Conservation (phyloP, 2,888 invertebrate species). For the Heteromurus nitidus region DNA sequence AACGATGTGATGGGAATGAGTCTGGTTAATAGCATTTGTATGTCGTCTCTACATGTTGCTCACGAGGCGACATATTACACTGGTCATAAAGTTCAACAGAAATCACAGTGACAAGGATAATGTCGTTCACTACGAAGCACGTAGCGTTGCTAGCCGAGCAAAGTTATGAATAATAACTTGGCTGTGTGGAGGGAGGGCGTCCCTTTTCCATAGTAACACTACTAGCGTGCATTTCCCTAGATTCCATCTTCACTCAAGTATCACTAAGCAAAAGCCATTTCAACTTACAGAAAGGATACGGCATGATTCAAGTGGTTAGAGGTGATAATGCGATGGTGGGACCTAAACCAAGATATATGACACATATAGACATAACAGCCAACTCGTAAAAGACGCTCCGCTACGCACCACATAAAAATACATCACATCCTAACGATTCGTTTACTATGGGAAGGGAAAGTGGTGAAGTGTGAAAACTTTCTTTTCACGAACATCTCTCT, state of each 20-base stretch:
- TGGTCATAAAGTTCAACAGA: too few relatives aligned
- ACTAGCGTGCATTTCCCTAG: not conserved
- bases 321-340: conserved; percentile 33
- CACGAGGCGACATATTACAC: too few relatives aligned
- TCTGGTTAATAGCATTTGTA: too few relatives aligned
- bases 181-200: too few relatives aligned
- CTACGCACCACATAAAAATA: not conserved
- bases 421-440: conserved; percentile 5
- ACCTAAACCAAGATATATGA: conserved; percentile 27
- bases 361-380: not conserved
- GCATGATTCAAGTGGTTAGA: conserved; percentile 37
- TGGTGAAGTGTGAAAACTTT: conserved; percentile 38
- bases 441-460: conserved; percentile 2
- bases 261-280: conserved; percentile 5
- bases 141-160: too few relatives aligned
- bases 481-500: conserved; percentile 11
- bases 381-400: not conserved
- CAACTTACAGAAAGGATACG: conserved; percentile 11
- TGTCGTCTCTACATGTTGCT: too few relatives aligned
- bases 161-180: too few relatives aligned
- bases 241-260: not conserved
- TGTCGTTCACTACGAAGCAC: too few relatives aligned
- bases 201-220: not conserved
- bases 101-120: too few relatives aligned
- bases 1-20: too few relatives aligned